A percentile compares a stretch with the other conserved stretches of the same genome.
Evolutionary conservation across 2,888 invertebrate genomes (phyloP).

Genomic region (Tyria jacobaeae): DNA sequence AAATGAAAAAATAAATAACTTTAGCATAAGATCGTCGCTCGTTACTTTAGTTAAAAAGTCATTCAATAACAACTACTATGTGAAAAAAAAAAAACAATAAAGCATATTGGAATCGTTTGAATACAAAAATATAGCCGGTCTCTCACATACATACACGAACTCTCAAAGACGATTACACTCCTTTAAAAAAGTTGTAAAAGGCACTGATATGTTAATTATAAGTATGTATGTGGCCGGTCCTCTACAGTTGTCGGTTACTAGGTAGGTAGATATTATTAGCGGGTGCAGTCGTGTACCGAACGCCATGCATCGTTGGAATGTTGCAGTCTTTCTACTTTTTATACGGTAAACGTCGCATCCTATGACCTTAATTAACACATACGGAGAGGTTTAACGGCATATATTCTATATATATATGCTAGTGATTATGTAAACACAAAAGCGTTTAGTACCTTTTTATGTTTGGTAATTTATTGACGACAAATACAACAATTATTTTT

Average conservation of each 20-base stretch:
- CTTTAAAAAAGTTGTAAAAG: too few relatives aligned
- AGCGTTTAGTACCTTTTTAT: neutral
- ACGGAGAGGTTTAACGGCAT: neutral
- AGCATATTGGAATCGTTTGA: too few relatives aligned
- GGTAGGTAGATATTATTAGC: conserved; percentile 54
- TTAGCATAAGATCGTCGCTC: too few relatives aligned
- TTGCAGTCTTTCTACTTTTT: conserved; percentile 27
- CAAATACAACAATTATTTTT: too few relatives aligned
- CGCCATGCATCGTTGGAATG: conserved; percentile 53
- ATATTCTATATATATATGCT: too few relatives aligned
- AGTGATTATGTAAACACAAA: neutral
- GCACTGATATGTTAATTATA: neutral
- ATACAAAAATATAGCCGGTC: too few relatives aligned
- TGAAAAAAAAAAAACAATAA: too few relatives aligned
- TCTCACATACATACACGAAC: too few relatives aligned
- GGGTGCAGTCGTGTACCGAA: conserved; percentile 52
- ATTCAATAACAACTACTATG: too few relatives aligned
- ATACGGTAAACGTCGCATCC: conserved; percentile 19
- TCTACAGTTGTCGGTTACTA: conserved; percentile 39
- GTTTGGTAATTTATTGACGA: neutral
- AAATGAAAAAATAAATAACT: too few relatives aligned
- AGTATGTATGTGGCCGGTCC: conserved; percentile 24
- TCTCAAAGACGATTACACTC: too few relatives aligned
- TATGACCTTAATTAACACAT: conserved; percentile 17
- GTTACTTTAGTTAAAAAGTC: too few relatives aligned